These are phyloP conservation scores for Oophaga pumilio DNA, from an alignment of 2,113 vertebrate species.

Conservation along the genomic window DNA sequence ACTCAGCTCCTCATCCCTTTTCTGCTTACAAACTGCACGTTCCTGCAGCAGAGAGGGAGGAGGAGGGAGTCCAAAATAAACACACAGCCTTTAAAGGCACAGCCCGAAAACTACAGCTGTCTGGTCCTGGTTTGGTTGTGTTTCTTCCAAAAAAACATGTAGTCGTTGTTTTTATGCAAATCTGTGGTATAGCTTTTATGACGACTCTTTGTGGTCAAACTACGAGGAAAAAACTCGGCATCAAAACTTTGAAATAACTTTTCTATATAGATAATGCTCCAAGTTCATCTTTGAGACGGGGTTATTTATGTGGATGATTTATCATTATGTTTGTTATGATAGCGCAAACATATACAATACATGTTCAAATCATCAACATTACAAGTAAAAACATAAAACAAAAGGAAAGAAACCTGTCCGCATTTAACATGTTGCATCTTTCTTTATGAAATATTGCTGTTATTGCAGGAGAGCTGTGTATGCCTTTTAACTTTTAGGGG, in stretches of 20 bases:
- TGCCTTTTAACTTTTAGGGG: not conserved
- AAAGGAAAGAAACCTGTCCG: not conserved
- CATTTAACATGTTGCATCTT: not conserved
- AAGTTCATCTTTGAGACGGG: not conserved
- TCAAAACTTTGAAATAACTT: slow-evolving; percentile 19
- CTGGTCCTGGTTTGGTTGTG: slow-evolving; percentile 34
- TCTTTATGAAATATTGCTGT: not conserved
- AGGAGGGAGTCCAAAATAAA: slow-evolving; percentile 56
- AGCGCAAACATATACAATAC: not conserved
- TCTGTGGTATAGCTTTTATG: not conserved
- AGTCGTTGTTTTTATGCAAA: not conserved
- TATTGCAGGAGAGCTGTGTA: not conserved
- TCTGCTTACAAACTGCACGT: slow-evolving; percentile 53
- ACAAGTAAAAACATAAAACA: not conserved
- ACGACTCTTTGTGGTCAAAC: not conserved
- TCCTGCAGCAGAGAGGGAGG: slow-evolving; percentile 49
- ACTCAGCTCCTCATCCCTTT: slow-evolving; percentile 35
- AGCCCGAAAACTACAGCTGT: slow-evolving; percentile 37
- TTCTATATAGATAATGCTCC: not conserved
- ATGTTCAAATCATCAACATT: not conserved
- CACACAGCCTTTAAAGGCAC: slow-evolving; percentile 57
- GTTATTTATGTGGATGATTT: not conserved
- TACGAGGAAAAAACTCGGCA: not conserved
- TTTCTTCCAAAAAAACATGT: slow-evolving; percentile 9
- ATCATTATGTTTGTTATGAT: not conserved